Evolutionary conservation across 2,797 vertebrate species (phyloP), one percentile per base, ranked within the genome.

Genomic region (Pogonophryne albipinna): DNA sequence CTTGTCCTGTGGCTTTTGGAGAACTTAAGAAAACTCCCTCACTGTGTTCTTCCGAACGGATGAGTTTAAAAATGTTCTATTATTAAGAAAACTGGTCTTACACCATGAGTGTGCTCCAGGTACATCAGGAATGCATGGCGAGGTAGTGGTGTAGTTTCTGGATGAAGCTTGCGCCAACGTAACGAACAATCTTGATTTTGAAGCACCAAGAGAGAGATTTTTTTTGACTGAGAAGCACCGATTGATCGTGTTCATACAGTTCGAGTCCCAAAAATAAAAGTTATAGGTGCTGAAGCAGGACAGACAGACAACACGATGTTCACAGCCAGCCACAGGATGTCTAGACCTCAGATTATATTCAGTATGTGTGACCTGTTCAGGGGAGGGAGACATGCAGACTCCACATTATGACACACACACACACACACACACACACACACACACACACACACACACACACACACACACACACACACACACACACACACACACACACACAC

Each of bases 341-440:
- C 78, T 87, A 70, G 85, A 87, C 89, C 86, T 73, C 85, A 89
- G 73, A 84, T 79, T 74, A 75, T 59, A 85, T 56, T 46, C 31
- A 60, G 59, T 76, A 59, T 85, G 60, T 70, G 71, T 70, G 71
- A 82, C 80, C 74, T 82, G 72, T 71, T 53, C 72, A 71, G 69
- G 52, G 78, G 42, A 78, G 52, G 76, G 69, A 82, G 63, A 63
- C 23, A 27, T 27, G 23, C 52, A 19, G 47, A 52, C 34, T 61
- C 20, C 56, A 71, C 11, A 16, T 75, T 59, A 53, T 68, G n/a
- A 52, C 81, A 76, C 79, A 76, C 66, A 78, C 67, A 77, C 2
- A 6, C 46, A 75, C 20, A n/a, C 20, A 64, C 15, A 66, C 46
- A 34, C 15, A 17, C 15, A 31, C 19, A 15, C 14, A 42, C n/a